Evolutionary conservation across 1,140 invertebrate species (phyloP), one percentile per base, ranked within the genome.

Genomic region (Stegodyphus mimosarum): DNA sequence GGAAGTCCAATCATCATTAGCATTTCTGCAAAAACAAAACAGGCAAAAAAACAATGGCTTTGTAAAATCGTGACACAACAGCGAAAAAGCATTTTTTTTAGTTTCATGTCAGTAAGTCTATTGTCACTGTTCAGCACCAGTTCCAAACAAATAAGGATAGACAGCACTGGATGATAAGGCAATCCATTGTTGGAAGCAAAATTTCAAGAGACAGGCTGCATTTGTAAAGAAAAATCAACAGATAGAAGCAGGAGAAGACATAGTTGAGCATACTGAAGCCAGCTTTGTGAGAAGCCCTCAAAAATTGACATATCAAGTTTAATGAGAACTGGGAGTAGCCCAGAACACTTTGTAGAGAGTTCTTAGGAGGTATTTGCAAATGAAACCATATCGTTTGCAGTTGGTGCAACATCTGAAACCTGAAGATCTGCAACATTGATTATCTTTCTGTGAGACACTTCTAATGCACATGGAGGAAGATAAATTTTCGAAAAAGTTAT

Each of bases 401-500:
- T 60, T 60, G 55, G 55, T 60, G 55, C 15, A 60, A 60, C 5
- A 60, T 60, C 15, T 9, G 55, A 60, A 60, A 60, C 55, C 55
- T 10, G 55, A 60, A 10, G 55, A 60, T 60, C 55, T 60, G 5
- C 55, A 1, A 10, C 55, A 5, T 60, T 60, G 55, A 60, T 60
- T 60, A 60, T 60, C 55, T 60, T 60, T 60, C 55, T 60, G 55
- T 60, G 9, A 60, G 55, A 60, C 55, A 60, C 55, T 60, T 60
- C 55, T 60, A 7, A 60, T 10, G 17, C 11, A 5, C 6, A 63
- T 48, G 53, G 53, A 51, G 49, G 80, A 83, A 10, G 71, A 74
- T 60, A 13, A 64, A 49, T 73, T 83, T 83, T 9, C 55, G 4
- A 49, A 13, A 11, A 18, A 50, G 9, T 49, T 83, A 33, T 60